Evolutionary conservation across 2,797 vertebrate genomes (phyloP), one percentile per base, ranked within the genome.

Genomic region (Chelon labrosus): DNA sequence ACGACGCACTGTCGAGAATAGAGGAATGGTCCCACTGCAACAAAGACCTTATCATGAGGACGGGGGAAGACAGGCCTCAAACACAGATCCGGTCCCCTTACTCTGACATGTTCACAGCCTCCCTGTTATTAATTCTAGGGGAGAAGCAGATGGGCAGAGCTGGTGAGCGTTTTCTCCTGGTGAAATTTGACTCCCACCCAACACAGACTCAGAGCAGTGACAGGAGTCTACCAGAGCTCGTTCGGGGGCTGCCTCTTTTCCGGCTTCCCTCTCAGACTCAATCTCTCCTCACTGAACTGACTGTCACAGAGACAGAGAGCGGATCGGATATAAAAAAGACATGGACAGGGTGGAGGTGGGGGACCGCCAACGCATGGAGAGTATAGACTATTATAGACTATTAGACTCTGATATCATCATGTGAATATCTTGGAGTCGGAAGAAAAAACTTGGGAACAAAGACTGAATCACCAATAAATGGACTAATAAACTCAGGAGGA

Each of bases 71-170:
- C 2, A 47, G 7, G 7, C 3, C 22, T 17, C 20, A 13, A 0
- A 57, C 52, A 2, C 69, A 66, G 58, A 44, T 13, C 0, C 51
- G 3, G 8, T 58, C 57, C 4, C 19, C 82, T 22, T 91, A 92
- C 38, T 88, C 94, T 0, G 95, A 96, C 44, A 86, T 94, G n/a
- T 97, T 98, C 3, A 85, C 87, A 0, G 94, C 96, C 0, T 94
- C 93, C 3, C 87, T 98, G 56, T 91, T 82, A 79, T 93, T 94
- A 74, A 81, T 97, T 78, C 74, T 95, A 62, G 80, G 88, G 0
- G 91, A 88, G 84, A 93, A 93, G 42, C 63, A 80, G 65, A 87
- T 81, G 59, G 93, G 92, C 38, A 75, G 64, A 3, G 86, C 91
- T 0, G 39, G 57, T 1, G 88, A 93, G 44, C 89, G 76, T 56